phyloP scores from a whole-genome alignment of 2,888 invertebrate genomes.

The Harpagoxenus sublaevis region DNA sequence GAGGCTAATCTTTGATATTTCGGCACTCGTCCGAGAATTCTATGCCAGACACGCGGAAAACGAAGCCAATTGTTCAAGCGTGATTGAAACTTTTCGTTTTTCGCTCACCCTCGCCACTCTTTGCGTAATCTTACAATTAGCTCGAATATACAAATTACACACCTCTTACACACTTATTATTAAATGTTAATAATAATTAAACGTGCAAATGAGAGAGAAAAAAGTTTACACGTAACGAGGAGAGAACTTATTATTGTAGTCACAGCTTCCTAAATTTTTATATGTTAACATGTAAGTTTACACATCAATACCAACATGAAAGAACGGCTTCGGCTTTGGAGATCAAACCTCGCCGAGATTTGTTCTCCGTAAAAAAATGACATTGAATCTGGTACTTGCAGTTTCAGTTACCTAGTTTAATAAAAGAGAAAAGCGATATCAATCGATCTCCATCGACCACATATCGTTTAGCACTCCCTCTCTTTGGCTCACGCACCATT shows the following conservation, averaged over 20 bases:
- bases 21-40: not conserved
- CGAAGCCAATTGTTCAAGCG: not conserved
- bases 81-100: not conserved
- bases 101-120: not conserved
- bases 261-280: not conserved
- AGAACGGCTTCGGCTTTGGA: not conserved
- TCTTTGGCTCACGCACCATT: constrained; percentile 75
- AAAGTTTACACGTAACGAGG: not conserved
- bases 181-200: not conserved
- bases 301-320: not conserved
- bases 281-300: not conserved
- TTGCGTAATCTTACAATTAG: not conserved
- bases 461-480: constrained; percentile 65
- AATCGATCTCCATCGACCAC: constrained; percentile 24
- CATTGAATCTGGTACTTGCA: not conserved
- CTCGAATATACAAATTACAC: constrained; percentile 10
- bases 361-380: constrained; percentile 8
- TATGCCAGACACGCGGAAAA: not conserved
- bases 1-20: constrained; percentile 68
- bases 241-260: not conserved
- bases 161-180: not conserved
- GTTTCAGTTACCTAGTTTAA: constrained; percentile 24
- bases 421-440: constrained; percentile 22
- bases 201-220: not conserved
- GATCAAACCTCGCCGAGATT: not conserved